phyloP scores from a whole-genome alignment of 2,113 vertebrate genomes.

The Etheostoma cragini region DNA sequence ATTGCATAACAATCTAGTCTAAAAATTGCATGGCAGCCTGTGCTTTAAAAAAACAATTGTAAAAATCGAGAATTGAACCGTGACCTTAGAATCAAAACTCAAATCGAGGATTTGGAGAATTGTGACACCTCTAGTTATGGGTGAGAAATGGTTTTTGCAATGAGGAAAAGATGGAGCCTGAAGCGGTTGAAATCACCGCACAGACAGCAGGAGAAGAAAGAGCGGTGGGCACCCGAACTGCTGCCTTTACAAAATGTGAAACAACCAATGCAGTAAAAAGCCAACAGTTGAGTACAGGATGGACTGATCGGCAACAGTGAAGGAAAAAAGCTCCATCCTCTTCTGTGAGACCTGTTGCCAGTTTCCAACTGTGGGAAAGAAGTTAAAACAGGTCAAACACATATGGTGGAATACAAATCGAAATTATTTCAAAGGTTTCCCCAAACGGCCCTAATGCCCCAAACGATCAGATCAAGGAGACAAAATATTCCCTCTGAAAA shows the following conservation, averaged over 20 bases:
- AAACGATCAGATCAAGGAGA: constrained; percentile 2
- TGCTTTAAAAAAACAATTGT: too few relatives aligned
- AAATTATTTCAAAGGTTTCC: constrained; percentile 14
- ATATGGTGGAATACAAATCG: constrained; percentile 14
- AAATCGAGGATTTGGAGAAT: too few relatives aligned
- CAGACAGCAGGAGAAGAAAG: not conserved
- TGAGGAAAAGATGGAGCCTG: not conserved
- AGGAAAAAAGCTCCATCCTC: constrained; percentile 21
- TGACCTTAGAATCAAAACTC: too few relatives aligned
- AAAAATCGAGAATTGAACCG: too few relatives aligned
- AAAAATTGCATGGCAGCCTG: too few relatives aligned
- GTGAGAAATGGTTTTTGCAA: not conserved
- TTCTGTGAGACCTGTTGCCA: constrained; percentile 37
- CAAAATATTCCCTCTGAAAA: not conserved
- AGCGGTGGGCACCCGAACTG: not conserved
- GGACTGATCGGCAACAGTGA: not conserved
- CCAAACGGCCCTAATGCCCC: not conserved
- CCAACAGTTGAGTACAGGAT: not conserved
- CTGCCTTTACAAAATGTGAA: not conserved
- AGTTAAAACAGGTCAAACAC: constrained; percentile 27
- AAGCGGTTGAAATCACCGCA: not conserved
- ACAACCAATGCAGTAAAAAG: not conserved
- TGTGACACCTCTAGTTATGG: too few relatives aligned
- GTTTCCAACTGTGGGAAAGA: constrained; percentile 51
- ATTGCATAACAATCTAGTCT: too few relatives aligned